Conservation (phyloP, 2,888 invertebrate species). For the Rotaria sp. region DNA sequence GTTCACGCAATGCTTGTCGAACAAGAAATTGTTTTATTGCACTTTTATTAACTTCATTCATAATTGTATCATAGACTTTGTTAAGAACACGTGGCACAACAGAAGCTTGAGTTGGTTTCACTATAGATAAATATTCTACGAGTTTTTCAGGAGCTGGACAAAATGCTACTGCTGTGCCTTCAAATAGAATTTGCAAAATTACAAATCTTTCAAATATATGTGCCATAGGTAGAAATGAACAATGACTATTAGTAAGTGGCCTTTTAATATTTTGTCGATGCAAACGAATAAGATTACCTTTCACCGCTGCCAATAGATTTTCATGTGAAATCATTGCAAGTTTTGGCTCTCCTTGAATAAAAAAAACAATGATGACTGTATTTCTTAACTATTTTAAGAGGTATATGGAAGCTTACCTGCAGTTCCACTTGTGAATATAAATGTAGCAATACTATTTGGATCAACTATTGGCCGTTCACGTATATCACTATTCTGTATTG, state of each 20-base stretch:
- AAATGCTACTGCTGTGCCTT: not conserved
- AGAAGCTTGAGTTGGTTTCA: constrained; percentile 71
- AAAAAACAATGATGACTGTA: not conserved
- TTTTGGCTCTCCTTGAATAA: not conserved
- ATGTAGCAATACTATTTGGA: not conserved
- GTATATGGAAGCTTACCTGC: not conserved
- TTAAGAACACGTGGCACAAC: constrained; percentile 91
- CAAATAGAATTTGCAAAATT: not conserved
- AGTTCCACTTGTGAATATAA: not conserved
- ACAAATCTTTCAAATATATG: constrained; percentile 48
- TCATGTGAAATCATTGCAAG: constrained; percentile 17
- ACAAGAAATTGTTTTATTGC: constrained; percentile 61
- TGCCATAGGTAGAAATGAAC: constrained; percentile 49
- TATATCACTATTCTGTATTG: not conserved
- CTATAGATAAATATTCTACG: not conserved
- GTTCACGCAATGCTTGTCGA: constrained; percentile 67
- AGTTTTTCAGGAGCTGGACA: constrained; percentile 13
- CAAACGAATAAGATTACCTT: constrained; percentile 20
- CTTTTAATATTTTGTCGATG: not conserved
- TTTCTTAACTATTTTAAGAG: too few relatives aligned
- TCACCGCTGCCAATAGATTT: not conserved
- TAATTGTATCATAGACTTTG: constrained; percentile 77
- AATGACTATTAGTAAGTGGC: constrained; percentile 44
- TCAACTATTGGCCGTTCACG: not conserved
- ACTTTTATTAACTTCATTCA: constrained; percentile 19